A percentile compares a stretch with the other conserved stretches of the same genome.
Evolutionary conservation across 2,888 invertebrate species (phyloP).

Genomic region (Patella ulyssiponensis): DNA sequence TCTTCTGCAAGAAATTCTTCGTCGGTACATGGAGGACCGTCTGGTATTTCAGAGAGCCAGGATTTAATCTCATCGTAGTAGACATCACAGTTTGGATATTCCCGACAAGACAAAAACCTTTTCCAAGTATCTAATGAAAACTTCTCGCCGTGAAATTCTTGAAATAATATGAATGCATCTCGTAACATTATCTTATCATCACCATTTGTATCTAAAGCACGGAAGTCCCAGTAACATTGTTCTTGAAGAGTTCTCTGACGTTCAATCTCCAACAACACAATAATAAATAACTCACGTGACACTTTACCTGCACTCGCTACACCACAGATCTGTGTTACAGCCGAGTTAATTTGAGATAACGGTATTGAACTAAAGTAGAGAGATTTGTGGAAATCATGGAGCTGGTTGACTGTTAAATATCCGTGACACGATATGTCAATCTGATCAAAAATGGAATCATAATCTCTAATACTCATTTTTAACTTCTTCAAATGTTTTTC

Average conservation of each 20-base stretch:
- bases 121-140: slow-evolving; percentile 64
- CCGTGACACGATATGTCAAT: slow-evolving; percentile 57
- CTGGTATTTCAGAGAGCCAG: slow-evolving; percentile 58
- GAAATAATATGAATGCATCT: slow-evolving; percentile 62
- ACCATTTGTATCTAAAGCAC: slow-evolving; percentile 39
- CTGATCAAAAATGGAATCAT: slow-evolving; percentile 53
- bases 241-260: slow-evolving; percentile 57
- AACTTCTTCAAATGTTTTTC: neutral
- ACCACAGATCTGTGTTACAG: slow-evolving; percentile 54
- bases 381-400: slow-evolving; percentile 52
- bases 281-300: slow-evolving; percentile 47
- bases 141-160: slow-evolving; percentile 61
- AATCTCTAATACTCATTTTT: slow-evolving; percentile 55
- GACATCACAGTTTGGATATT: slow-evolving; percentile 50
- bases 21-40: slow-evolving; percentile 43
- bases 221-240: slow-evolving; percentile 66
- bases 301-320: slow-evolving; percentile 37
- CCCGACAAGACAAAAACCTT: slow-evolving; percentile 52
- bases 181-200: slow-evolving; percentile 52
- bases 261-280: slow-evolving; percentile 60
- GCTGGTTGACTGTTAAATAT: slow-evolving; percentile 50
- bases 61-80: slow-evolving; percentile 63
- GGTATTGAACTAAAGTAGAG: slow-evolving; percentile 48
- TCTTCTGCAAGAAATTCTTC: slow-evolving; percentile 52
- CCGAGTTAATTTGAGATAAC: slow-evolving; percentile 51